phyloP scores from a whole-genome alignment of 2,888 invertebrate species.

The Acanthacorydalis orientalis region DNA sequence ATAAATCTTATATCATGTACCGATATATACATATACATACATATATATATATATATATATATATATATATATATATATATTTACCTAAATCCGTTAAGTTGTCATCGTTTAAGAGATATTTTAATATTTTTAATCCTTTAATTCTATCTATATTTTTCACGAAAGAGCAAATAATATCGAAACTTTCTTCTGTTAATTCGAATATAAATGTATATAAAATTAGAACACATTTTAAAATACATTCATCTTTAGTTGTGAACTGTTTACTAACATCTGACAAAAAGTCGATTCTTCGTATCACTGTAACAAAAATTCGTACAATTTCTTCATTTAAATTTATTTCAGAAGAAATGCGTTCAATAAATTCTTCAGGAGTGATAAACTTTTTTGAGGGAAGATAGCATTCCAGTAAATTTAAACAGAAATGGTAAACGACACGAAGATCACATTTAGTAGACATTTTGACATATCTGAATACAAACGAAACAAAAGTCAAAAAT shows the following conservation, averaged over 20 bases:
- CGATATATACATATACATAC: too few species aligned
- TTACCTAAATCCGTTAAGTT: constrained; percentile 11
- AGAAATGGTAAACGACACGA: not conserved
- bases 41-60: too few species aligned
- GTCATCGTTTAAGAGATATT: constrained; percentile 2
- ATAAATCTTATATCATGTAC: too few species aligned
- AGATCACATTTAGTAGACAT: not conserved
- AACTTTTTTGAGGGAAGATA: not conserved
- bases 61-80: constrained; percentile 4
- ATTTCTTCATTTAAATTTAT: constrained; percentile 7
- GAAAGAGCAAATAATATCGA: not conserved
- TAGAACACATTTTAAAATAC: constrained; percentile 11
- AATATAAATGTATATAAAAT: constrained; percentile 18
- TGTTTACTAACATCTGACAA: constrained; percentile 13
- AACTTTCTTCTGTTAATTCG: constrained; percentile 9
- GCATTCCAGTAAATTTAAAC: not conserved
- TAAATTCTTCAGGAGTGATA: not conserved
- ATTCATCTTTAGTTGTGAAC: constrained; percentile 13
- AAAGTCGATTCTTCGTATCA: constrained; percentile 15
- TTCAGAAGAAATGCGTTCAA: not conserved
- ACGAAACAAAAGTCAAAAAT: not conserved
- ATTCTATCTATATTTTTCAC: not conserved
- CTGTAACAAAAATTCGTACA: constrained; percentile 9
- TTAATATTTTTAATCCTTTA: not conserved
- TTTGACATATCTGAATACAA: not conserved